phyloP scores from a whole-genome alignment of 2,113 vertebrate genomes.

The Limanda limanda region DNA sequence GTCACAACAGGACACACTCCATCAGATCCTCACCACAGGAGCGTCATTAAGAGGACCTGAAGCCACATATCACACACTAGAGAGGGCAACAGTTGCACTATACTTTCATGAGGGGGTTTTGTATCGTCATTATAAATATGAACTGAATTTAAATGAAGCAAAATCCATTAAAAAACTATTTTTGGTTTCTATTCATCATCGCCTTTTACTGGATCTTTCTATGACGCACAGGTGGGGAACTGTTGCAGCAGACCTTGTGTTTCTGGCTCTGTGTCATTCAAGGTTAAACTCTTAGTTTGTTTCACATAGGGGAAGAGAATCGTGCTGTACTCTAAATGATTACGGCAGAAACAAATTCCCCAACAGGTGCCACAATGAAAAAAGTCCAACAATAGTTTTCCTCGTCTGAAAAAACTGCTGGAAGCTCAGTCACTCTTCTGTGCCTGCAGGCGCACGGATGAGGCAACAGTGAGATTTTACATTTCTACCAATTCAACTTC shows the following conservation, averaged over 20 bases:
- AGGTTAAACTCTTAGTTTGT: constrained; percentile 13
- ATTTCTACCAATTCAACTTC: no score
- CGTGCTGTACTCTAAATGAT: not conserved
- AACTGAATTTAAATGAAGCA: not conserved
- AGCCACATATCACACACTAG: not conserved
- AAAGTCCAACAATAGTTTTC: constrained; percentile 17
- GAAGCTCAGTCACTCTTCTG: not conserved
- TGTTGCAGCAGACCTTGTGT: constrained; percentile 9
- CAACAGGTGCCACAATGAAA: constrained; percentile 19
- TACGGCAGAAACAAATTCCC: not conserved
- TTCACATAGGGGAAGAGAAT: not conserved
- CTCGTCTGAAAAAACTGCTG: constrained; percentile 3
- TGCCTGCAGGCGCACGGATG: not conserved
- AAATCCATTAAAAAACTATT: constrained; percentile 10
- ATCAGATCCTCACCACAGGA: constrained; percentile 33
- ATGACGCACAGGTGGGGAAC: constrained; percentile 12
- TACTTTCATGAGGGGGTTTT: no score
- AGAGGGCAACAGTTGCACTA: no score
- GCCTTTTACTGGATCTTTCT: not conserved
- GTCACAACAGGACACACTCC: constrained; percentile 25
- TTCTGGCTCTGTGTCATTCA: constrained; percentile 18
- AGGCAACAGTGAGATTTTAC: not conserved
- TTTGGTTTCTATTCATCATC: not conserved
- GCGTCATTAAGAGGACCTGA: constrained; percentile 1
- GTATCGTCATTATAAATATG: no score